These are phyloP conservation scores for Apamea anceps DNA, from an alignment of 2,888 invertebrate species.

Conservation along the genomic window DNA sequence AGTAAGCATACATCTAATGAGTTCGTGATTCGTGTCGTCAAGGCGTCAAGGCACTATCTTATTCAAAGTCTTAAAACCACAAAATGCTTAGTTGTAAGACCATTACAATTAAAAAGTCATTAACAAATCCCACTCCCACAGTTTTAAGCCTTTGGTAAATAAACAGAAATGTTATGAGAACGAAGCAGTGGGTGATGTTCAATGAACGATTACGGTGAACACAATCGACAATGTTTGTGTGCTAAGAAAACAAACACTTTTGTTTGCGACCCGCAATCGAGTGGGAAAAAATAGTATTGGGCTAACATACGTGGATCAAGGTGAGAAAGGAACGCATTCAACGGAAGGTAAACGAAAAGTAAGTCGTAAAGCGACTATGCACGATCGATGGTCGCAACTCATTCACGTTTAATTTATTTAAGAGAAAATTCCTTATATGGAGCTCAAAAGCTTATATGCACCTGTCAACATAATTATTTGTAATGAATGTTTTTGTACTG, in stretches of 20 bases:
- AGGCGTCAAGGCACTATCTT: background rate
- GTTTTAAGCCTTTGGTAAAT: slow-evolving; percentile 53
- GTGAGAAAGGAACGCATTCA: slow-evolving; percentile 27
- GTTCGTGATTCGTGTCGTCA: slow-evolving; percentile 3
- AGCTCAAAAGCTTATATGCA: background rate
- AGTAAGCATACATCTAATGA: background rate
- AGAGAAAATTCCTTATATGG: slow-evolving; percentile 33
- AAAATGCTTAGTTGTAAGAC: slow-evolving; percentile 17
- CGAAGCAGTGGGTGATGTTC: slow-evolving; percentile 57
- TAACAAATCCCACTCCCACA: slow-evolving; percentile 55
- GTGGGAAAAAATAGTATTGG: slow-evolving; percentile 51
- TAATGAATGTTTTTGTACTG: background rate
- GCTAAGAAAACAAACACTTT: slow-evolving; percentile 66
- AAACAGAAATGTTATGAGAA: slow-evolving; percentile 73
- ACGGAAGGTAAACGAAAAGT: slow-evolving; percentile 27
- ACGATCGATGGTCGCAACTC: background rate
- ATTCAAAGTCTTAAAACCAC: slow-evolving; percentile 11
- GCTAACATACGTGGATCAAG: slow-evolving; percentile 25
- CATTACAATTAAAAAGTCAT: slow-evolving; percentile 15
- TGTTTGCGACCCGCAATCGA: slow-evolving; percentile 60
- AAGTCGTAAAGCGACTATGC: slow-evolving; percentile 6
- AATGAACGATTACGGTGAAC: slow-evolving; percentile 58
- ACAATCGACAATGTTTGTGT: slow-evolving; percentile 67
- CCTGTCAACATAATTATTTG: background rate
- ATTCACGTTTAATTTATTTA: slow-evolving; percentile 20